Conservation (phyloP, 2,113 vertebrate genomes). For the Chiloscyllium plagiosum region DNA sequence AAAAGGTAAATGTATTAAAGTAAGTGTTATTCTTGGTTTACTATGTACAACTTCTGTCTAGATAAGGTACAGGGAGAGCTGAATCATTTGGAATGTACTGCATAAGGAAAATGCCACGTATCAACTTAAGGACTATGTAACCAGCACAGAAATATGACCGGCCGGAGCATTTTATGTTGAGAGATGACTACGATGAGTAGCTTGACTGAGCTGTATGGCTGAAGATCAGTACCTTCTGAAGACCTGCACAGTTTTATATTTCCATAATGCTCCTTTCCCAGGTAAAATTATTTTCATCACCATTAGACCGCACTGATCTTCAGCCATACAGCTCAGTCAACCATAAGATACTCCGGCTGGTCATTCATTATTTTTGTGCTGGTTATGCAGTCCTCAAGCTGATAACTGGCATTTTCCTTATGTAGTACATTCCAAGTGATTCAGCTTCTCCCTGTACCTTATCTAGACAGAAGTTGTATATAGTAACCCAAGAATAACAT, state of each 20-base stretch:
- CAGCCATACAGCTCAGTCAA: neutral
- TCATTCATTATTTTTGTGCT: neutral
- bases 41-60: neutral
- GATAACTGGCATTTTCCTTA: neutral
- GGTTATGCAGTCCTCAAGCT: neutral
- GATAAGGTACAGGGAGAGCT: neutral
- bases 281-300: neutral
- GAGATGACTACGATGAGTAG: neutral
- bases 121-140: neutral
- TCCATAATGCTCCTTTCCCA: neutral
- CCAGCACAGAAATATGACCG: neutral
- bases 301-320: neutral
- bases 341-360: neutral
- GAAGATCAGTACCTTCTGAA: neutral
- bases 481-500: neutral
- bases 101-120: neutral
- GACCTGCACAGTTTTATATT: neutral
- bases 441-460: neutral
- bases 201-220: neutral
- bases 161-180: neutral
- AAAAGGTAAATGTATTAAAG: neutral
- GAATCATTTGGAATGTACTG: neutral
- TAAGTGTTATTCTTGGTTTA: neutral
- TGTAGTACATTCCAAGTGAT: neutral
- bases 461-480: neutral